Evolutionary conservation across 2,888 invertebrate species (phyloP).

Genomic region (Oscheius sp.): DNA sequence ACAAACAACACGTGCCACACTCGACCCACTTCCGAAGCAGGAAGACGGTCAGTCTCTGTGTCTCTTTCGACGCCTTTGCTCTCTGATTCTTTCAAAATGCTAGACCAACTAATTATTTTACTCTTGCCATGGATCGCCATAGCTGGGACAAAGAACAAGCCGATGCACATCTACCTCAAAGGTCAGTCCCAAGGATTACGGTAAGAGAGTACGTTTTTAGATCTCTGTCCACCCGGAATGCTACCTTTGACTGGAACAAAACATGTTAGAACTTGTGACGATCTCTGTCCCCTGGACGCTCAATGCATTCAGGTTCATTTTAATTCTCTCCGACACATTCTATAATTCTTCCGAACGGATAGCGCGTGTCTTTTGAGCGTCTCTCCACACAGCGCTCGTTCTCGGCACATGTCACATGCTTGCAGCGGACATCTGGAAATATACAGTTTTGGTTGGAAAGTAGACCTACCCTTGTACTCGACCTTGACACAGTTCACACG

Average conservation of each 20-base stretch:
- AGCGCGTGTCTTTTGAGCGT: background rate
- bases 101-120: too few relatives aligned
- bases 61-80: too few relatives aligned
- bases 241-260: conserved; percentile 52
- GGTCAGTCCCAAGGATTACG: conserved; percentile 21
- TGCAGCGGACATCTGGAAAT: background rate
- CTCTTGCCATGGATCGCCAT: too few relatives aligned
- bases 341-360: background rate
- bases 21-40: too few relatives aligned
- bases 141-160: conserved; percentile 12
- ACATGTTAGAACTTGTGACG: conserved; percentile 52
- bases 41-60: too few relatives aligned
- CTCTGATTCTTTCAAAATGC: too few relatives aligned
- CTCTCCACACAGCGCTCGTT: conserved; percentile 9
- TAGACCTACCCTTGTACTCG: background rate
- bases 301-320: conserved; percentile 33
- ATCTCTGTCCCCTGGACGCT: conserved; percentile 50
- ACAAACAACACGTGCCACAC: too few relatives aligned
- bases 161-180: conserved; percentile 55
- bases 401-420: background rate
- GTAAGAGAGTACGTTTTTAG: conserved; percentile 26
- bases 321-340: background rate
- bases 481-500: conserved; percentile 7
- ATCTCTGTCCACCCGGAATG: conserved; percentile 53
- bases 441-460: background rate